Conservation (phyloP, 2,888 invertebrate genomes). For the Acholoe squamosa region DNA sequence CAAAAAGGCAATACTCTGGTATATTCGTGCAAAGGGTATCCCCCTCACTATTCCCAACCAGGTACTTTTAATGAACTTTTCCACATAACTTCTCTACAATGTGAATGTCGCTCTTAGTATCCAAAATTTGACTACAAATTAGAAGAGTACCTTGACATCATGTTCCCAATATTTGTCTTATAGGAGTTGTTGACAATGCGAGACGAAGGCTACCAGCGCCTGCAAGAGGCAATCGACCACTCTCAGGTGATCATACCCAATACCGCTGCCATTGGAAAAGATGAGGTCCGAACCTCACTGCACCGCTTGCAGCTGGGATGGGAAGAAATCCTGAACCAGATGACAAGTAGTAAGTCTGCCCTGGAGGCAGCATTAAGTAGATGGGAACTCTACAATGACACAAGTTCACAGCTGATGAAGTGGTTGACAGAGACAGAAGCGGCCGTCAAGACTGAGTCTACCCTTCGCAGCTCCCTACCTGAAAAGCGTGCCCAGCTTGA, state of each 20-base stretch:
- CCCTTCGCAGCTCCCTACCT: constrained; percentile 81
- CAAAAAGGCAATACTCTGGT: too few species aligned
- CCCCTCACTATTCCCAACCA: too few species aligned
- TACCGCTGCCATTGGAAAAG: constrained; percentile 95
- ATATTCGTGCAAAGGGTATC: too few species aligned
- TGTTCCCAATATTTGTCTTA: background rate
- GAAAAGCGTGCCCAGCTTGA: constrained; percentile 70
- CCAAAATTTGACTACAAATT: too few species aligned
- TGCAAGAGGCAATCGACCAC: constrained; percentile 77
- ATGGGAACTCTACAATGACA: constrained; percentile 97
- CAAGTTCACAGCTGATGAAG: constrained; percentile 89
- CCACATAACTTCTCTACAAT: too few species aligned
- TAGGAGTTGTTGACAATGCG: constrained; percentile 78
- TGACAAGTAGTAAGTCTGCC: constrained; percentile 88
- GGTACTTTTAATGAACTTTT: too few species aligned
- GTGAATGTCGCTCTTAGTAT: too few species aligned
- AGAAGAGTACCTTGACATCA: background rate
- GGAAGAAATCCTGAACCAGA: constrained; percentile 92
- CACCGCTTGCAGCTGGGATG: constrained; percentile 92
- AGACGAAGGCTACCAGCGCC: constrained; percentile 74
- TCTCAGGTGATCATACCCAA: constrained; percentile 87
- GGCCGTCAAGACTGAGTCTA: constrained; percentile 91
- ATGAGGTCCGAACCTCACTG: constrained; percentile 92
- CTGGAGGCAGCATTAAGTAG: constrained; percentile 93
- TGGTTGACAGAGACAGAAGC: constrained; percentile 92